phyloP scores from a whole-genome alignment of 2,888 invertebrate genomes.

The Calliphora vomitoria region DNA sequence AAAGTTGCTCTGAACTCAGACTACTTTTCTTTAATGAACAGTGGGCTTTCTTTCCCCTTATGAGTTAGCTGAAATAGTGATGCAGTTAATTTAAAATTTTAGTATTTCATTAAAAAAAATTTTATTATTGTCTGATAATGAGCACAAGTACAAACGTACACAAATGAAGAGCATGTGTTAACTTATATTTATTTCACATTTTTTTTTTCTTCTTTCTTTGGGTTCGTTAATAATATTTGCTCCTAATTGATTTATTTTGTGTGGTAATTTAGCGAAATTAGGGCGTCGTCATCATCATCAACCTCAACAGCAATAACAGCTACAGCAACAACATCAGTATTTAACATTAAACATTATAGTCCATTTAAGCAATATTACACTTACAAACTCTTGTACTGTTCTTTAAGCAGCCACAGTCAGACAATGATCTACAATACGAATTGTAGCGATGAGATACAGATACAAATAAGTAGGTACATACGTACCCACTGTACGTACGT shows the following conservation, averaged over 20 bases:
- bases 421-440: slow-evolving; percentile 12
- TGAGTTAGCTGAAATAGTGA: neutral
- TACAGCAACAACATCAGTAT: neutral
- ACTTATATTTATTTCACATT: slow-evolving; percentile 41
- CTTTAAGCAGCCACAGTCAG: neutral
- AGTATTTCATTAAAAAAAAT: slow-evolving; percentile 30
- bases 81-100: slow-evolving; percentile 50
- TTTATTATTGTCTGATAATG: slow-evolving; percentile 56
- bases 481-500: neutral
- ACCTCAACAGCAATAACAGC: slow-evolving; percentile 9
- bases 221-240: slow-evolving; percentile 57
- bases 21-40: neutral
- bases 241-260: slow-evolving; percentile 72
- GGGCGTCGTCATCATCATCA: slow-evolving; percentile 69
- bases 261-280: slow-evolving; percentile 72
- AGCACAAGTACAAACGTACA: neutral
- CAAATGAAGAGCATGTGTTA: slow-evolving; percentile 53
- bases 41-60: neutral
- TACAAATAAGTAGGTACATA: neutral
- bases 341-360: slow-evolving; percentile 28
- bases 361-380: slow-evolving; percentile 41
- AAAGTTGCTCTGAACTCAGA: too few relatives aligned
- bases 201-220: neutral
- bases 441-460: slow-evolving; percentile 40
- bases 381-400: slow-evolving; percentile 12